Evolutionary conservation across 2,888 invertebrate genomes (phyloP).

Genomic region (Prenolepis imparis): DNA sequence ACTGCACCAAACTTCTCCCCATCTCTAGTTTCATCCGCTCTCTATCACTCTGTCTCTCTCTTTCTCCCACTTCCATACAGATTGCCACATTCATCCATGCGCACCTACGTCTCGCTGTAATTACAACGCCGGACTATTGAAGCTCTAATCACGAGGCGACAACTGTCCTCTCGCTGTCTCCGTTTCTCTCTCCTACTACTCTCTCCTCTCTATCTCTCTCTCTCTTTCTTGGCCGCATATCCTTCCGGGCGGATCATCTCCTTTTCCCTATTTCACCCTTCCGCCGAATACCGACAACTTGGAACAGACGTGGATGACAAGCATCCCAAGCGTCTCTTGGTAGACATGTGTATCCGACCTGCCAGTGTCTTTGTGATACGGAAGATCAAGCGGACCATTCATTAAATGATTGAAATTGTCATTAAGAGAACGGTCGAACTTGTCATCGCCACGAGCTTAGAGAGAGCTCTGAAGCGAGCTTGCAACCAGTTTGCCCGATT

Average conservation of each 20-base stretch:
- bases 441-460: constrained; percentile 49
- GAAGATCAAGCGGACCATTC: constrained; percentile 59
- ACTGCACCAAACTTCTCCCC: constrained; percentile 61
- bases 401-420: constrained; percentile 75
- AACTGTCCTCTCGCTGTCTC: constrained; percentile 67
- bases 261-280: constrained; percentile 41
- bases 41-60: constrained; percentile 22
- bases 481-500: constrained; percentile 32
- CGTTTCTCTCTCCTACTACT: background rate
- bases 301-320: constrained; percentile 63
- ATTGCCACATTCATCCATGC: constrained; percentile 32
- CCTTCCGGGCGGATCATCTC: constrained; percentile 22
- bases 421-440: constrained; percentile 65
- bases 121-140: constrained; percentile 78
- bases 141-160: constrained; percentile 80
- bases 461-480: constrained; percentile 20
- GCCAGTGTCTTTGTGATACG: constrained; percentile 49
- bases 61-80: constrained; percentile 33
- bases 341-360: constrained; percentile 60
- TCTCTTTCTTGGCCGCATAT: constrained; percentile 32
- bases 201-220: constrained; percentile 4
- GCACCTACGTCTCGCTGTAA: constrained; percentile 72
- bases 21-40: constrained; percentile 23
- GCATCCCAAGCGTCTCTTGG: constrained; percentile 31
- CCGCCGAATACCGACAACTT: constrained; percentile 50